Percentiles rank a stretch among this genome's conserved stretches.
These are phyloP conservation scores for Euphydryas editha DNA, from an alignment of 2,888 invertebrate genomes.

Conservation along the genomic window DNA sequence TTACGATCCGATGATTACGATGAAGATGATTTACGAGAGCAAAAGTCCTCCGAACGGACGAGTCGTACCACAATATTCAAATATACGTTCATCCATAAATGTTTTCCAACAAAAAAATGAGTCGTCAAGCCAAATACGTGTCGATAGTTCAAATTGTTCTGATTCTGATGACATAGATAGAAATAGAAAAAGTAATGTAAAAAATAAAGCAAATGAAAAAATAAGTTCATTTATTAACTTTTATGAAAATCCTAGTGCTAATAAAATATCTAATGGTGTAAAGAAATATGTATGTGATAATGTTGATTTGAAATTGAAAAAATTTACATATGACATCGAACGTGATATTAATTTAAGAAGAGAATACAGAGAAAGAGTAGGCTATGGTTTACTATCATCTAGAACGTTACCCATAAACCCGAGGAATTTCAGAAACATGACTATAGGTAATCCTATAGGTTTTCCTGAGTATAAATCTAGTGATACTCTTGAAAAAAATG, in stretches of 20 bases:
- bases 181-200: background rate
- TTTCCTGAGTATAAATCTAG: background rate
- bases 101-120: background rate
- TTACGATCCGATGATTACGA: background rate
- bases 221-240: conserved; percentile 7
- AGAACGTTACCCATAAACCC: conserved; percentile 55
- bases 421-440: conserved; percentile 63
- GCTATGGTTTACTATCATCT: conserved; percentile 53
- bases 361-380: conserved; percentile 53
- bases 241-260: too few species aligned
- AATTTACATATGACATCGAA: conserved; percentile 43
- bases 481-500: conserved; percentile 4
- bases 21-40: background rate
- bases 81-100: background rate
- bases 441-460: conserved; percentile 49
- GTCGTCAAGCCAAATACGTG: background rate
- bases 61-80: background rate
- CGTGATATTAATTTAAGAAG: conserved; percentile 57
- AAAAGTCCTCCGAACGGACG: background rate
- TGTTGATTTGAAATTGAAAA: conserved; percentile 8
- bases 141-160: background rate
- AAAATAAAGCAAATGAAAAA: conserved; percentile 14
- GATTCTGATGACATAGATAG: background rate
- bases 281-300: conserved; percentile 30
- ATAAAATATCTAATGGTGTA: conserved; percentile 8